Conservation (phyloP, 1,140 invertebrate genomes). For the Caerostris extrusa region DNA sequence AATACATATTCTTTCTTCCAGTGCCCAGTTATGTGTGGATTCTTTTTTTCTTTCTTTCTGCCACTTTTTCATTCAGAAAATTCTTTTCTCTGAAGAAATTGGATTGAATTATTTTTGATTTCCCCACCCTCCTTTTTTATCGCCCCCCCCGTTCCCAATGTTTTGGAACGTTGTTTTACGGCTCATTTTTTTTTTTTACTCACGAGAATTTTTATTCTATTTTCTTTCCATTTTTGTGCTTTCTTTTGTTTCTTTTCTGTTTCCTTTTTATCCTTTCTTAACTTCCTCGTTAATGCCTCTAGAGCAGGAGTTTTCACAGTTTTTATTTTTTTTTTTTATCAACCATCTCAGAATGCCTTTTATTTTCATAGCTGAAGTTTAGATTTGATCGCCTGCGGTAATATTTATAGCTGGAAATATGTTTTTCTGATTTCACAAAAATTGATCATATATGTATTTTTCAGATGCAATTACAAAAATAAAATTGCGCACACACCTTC, state of each 20-base stretch:
- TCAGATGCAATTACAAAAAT: neutral
- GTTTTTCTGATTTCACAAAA: slow-evolving; percentile 28
- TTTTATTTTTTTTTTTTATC: neutral
- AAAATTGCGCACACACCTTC: neutral
- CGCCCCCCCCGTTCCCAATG: slow-evolving; percentile 46
- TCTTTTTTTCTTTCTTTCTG: slow-evolving; percentile 4
- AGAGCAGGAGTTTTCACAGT: neutral
- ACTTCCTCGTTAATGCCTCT: slow-evolving; percentile 29
- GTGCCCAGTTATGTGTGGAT: slow-evolving; percentile 36
- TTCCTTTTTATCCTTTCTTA: neutral
- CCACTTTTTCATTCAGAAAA: slow-evolving; percentile 6
- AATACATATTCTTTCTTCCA: slow-evolving; percentile 73
- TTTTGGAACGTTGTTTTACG: slow-evolving; percentile 73
- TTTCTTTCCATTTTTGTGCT: neutral
- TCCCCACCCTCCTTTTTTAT: slow-evolving; percentile 32
- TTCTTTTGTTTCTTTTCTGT: neutral
- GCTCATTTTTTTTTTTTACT: slow-evolving; percentile 56
- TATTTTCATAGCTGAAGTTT: slow-evolving; percentile 10
- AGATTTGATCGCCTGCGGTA: neutral
- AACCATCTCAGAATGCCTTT: slow-evolving; percentile 9
- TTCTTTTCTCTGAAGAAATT: slow-evolving; percentile 71
- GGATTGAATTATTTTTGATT: slow-evolving; percentile 74
- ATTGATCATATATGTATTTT: slow-evolving; percentile 15
- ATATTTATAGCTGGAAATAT: neutral
- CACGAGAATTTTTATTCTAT: neutral